phyloP scores from a whole-genome alignment of 2,797 vertebrate genomes.

The Pelochelys cantorii region DNA sequence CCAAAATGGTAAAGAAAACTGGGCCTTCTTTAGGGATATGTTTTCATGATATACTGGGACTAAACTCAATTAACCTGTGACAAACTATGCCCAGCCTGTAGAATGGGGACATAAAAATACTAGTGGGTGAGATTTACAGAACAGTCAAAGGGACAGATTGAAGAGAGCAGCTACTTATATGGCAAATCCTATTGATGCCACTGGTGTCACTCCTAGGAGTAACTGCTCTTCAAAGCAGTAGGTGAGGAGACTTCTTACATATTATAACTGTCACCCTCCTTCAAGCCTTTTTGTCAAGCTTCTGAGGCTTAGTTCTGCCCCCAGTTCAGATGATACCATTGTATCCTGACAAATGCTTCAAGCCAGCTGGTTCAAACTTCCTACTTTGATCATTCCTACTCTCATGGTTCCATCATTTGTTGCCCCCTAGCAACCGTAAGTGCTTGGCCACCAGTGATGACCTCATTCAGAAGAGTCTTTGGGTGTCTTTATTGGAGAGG shows the following conservation, averaged over 20 bases:
- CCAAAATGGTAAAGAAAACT: neutral
- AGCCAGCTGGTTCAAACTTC: neutral
- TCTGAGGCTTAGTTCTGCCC: neutral
- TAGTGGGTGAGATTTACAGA: neutral
- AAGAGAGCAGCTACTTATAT: too few species aligned
- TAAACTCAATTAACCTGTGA: neutral
- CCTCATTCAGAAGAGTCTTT: neutral
- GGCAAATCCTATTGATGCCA: too few species aligned
- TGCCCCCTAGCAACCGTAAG: neutral
- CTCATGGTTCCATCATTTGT: neutral
- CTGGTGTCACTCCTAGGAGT: too few species aligned
- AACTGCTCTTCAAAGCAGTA: neutral
- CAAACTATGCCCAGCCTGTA: neutral
- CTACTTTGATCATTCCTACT: neutral
- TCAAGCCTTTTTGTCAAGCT: neutral
- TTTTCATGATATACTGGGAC: rapidly evolving
- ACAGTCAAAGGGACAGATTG: neutral
- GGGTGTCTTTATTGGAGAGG: neutral
- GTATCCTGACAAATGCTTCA: neutral
- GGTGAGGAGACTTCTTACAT: neutral
- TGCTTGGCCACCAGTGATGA: neutral
- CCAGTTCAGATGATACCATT: neutral
- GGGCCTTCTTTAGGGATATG: neutral
- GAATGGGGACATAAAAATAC: neutral
- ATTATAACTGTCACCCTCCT: neutral